These are phyloP conservation scores for Dinocampus coccinellae DNA, from an alignment of 2,888 invertebrate genomes.

Conservation along the genomic window DNA sequence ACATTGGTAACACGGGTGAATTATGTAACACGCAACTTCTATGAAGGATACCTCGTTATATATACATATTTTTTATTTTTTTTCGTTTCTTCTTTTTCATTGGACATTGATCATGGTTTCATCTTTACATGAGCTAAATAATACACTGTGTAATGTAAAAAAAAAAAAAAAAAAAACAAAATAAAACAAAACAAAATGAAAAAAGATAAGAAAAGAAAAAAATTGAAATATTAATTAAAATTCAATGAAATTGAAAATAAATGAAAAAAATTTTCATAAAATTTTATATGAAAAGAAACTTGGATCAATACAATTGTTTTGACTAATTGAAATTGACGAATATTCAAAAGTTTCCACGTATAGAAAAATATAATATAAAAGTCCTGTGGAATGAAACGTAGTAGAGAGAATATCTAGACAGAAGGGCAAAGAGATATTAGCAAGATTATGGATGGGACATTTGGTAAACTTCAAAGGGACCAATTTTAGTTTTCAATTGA, in stretches of 20 bases:
- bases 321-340: not conserved
- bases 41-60: not conserved
- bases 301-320: not conserved
- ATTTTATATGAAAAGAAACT: not conserved
- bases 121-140: not conserved
- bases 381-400: constrained; percentile 23
- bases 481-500: constrained; percentile 67
- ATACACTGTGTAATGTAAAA: too few relatives aligned
- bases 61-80: constrained; percentile 28
- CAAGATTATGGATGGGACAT: constrained; percentile 61
- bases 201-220: too few relatives aligned
- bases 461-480: constrained; percentile 64
- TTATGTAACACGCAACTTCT: constrained; percentile 33
- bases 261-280: not conserved
- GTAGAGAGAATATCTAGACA: constrained; percentile 37
- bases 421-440: constrained; percentile 57
- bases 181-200: too few relatives aligned
- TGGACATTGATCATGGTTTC: not conserved
- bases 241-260: not conserved
- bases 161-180: too few relatives aligned
- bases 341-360: not conserved
- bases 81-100: not conserved
- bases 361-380: not conserved
- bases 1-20: constrained; percentile 18
- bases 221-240: too few relatives aligned